Conservation (phyloP, 2,888 invertebrate species). For the Aporophyla nigra region DNA sequence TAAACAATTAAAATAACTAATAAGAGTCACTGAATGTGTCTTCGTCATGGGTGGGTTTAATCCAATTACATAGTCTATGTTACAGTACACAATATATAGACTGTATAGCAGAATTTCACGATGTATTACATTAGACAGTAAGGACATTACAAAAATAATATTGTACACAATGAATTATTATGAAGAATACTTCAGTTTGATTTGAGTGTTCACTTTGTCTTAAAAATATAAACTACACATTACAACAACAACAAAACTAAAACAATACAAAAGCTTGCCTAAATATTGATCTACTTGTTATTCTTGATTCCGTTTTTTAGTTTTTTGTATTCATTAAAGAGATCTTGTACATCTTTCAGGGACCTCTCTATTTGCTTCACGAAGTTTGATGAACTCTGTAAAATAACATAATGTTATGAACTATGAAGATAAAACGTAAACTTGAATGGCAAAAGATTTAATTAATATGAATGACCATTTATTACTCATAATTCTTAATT, state of each 20-base stretch:
- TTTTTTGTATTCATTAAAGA: constrained; percentile 92
- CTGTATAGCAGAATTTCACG: constrained; percentile 2
- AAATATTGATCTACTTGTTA: constrained; percentile 69
- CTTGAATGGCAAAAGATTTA: neutral
- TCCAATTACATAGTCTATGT: constrained; percentile 1
- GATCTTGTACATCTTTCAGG: constrained; percentile 93
- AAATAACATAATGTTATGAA: constrained; percentile 8
- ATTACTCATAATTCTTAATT: too few species aligned
- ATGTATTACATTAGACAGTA: constrained; percentile 41
- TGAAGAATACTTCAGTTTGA: constrained; percentile 71
- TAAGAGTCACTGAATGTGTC: constrained; percentile 5
- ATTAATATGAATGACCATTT: neutral
- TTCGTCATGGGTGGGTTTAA: neutral
- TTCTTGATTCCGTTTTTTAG: constrained; percentile 78
- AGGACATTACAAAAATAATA: constrained; percentile 50
- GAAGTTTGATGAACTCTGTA: constrained; percentile 95
- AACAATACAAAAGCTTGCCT: constrained; percentile 61
- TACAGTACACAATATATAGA: constrained; percentile 17
- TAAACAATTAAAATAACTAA: constrained; percentile 25
- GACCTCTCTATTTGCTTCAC: constrained; percentile 93
- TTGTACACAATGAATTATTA: constrained; percentile 61
- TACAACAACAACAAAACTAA: constrained; percentile 73
- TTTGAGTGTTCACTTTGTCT: constrained; percentile 69
- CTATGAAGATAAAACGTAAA: neutral
- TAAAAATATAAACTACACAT: constrained; percentile 69